Conservation (phyloP, 2,113 vertebrate species). For the Benitochromis conjunctus region DNA sequence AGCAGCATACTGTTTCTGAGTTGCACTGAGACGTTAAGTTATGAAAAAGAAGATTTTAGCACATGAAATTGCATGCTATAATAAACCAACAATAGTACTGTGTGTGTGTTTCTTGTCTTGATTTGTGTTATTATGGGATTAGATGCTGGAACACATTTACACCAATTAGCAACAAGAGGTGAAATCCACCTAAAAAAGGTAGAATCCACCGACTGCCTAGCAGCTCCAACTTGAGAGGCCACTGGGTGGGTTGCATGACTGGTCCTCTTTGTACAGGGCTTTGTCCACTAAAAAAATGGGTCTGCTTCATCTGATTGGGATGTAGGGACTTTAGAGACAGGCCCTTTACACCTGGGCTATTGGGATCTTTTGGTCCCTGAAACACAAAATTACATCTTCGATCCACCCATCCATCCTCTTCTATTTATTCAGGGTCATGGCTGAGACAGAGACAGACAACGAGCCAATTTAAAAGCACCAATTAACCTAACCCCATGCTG, state of each 20-base stretch:
- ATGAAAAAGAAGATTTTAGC: constrained; percentile 74
- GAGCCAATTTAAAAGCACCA: neutral
- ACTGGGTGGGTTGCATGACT: neutral
- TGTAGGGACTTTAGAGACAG: too few relatives aligned
- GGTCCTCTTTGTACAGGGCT: neutral
- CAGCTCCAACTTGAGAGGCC: neutral
- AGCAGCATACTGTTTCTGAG: constrained; percentile 76
- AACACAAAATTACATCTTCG: neutral
- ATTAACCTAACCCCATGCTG: neutral
- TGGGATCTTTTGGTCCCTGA: too few relatives aligned
- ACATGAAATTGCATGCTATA: constrained; percentile 93
- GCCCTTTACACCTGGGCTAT: too few relatives aligned
- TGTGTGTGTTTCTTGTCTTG: constrained; percentile 11
- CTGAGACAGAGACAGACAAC: neutral
- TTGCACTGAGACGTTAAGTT: constrained; percentile 76
- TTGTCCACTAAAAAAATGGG: too few relatives aligned
- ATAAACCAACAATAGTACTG: constrained; percentile 78
- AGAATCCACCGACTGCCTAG: neutral
- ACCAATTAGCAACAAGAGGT: neutral
- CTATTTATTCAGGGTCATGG: neutral
- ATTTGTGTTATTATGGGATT: neutral
- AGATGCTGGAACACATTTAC: neutral
- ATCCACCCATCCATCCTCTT: neutral
- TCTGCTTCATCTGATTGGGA: too few relatives aligned
- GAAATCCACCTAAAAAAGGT: neutral